A percentile compares a stretch with the other conserved stretches of the same genome.
Evolutionary conservation across 2,888 invertebrate genomes (phyloP).

Genomic region (Chaetogeoica ovagalla): DNA sequence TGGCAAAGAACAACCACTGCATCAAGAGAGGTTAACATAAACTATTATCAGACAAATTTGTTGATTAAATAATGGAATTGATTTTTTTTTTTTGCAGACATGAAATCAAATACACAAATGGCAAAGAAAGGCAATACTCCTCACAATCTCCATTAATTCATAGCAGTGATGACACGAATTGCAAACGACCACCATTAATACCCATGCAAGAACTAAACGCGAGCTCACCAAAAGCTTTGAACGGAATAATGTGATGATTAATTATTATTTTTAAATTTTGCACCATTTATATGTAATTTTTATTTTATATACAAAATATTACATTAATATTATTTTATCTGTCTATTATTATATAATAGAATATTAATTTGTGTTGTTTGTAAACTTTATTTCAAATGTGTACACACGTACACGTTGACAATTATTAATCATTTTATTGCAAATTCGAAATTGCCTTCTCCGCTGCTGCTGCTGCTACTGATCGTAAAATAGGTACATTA

Average conservation of each 20-base stretch:
- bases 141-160: conserved; percentile 6
- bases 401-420: too few species aligned
- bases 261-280: conserved; percentile 32
- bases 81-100: conserved; percentile 3
- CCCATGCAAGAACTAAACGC: conserved; percentile 43
- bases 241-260: conserved; percentile 45
- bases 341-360: conserved; percentile 43
- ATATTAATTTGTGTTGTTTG: conserved; percentile 12
- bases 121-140: conserved; percentile 17
- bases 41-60: not conserved
- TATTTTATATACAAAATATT: conserved; percentile 28
- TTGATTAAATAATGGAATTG: not conserved
- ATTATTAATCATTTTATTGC: too few species aligned
- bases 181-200: conserved; percentile 3
- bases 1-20: conserved; percentile 25
- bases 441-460: too few species aligned
- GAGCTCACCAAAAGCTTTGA: conserved; percentile 44
- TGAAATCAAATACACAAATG: conserved; percentile 36
- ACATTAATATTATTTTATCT: conserved; percentile 44
- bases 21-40: conserved; percentile 27
- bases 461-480: too few species aligned
- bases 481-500: too few species aligned
- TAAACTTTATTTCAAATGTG: not conserved
- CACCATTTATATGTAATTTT: conserved; percentile 13
- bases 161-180: conserved; percentile 23